Percentiles rank a stretch among this genome's conserved stretches.
Conservation (phyloP, 2,797 vertebrate genomes). For the Rallus crepitans region DNA sequence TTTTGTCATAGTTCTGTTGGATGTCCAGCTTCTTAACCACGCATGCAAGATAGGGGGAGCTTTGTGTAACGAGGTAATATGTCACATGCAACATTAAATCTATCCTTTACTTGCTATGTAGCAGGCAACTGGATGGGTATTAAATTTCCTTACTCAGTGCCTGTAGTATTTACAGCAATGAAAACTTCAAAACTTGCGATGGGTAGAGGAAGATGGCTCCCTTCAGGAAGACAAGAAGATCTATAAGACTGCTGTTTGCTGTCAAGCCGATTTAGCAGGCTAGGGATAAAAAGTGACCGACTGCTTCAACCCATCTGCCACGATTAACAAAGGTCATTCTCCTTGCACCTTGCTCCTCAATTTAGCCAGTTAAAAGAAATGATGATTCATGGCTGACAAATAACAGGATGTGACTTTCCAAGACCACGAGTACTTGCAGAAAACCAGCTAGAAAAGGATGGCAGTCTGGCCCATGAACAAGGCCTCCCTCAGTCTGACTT, state of each 20-base stretch:
- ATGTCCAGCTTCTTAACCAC: not conserved
- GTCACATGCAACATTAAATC: accelerated
- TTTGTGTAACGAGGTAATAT: not conserved
- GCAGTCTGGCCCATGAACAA: not conserved
- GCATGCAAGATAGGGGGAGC: not conserved
- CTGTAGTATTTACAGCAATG: not conserved
- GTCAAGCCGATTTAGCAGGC: not conserved
- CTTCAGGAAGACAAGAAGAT: not conserved
- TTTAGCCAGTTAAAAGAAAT: constrained; percentile 23
- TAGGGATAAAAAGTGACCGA: constrained; percentile 17
- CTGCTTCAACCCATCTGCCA: not conserved
- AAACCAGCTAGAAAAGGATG: not conserved
- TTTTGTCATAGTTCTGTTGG: not conserved
- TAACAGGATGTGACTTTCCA: not conserved
- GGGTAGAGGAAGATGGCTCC: not conserved
- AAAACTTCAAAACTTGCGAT: not conserved
- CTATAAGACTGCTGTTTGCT: not conserved
- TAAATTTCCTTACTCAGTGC: not conserved
- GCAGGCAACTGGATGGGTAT: not conserved
- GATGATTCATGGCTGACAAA: constrained; percentile 17
- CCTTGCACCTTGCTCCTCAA: not conserved
- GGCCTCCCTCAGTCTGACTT: not conserved
- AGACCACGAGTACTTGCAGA: not conserved
- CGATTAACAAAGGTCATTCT: constrained; percentile 11
- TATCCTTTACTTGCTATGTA: not conserved